A percentile compares a stretch with the other conserved stretches of the same genome.
These are phyloP conservation scores for Perodicticus potto DNA, from an alignment of 2,797 vertebrate genomes.

Conservation along the genomic window DNA sequence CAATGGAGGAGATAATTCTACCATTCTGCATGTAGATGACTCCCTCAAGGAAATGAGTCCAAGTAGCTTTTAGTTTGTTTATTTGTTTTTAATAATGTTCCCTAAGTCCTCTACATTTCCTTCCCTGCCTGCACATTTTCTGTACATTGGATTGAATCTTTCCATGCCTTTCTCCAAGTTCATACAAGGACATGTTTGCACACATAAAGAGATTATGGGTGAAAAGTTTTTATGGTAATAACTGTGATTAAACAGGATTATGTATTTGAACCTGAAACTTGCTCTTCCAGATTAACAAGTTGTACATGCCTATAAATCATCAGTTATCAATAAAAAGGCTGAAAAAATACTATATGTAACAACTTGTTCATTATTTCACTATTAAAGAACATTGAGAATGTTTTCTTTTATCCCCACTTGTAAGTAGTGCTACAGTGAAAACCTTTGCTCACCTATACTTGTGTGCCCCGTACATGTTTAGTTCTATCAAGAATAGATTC, in stretches of 20 bases:
- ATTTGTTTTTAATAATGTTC: not conserved
- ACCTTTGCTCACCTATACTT: not conserved
- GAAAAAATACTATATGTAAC: not conserved
- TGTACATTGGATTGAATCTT: not conserved
- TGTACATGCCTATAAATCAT: not conserved
- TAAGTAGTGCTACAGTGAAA: not conserved
- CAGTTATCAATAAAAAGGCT: not conserved
- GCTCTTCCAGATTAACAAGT: slow-evolving; percentile 16
- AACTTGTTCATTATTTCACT: slow-evolving; percentile 8
- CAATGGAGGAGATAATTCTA: not conserved
- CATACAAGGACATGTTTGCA: not conserved
- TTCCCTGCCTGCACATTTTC: not conserved
- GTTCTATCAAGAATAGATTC: not conserved
- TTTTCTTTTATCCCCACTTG: not conserved
- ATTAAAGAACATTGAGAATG: not conserved
- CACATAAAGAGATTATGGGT: not conserved
- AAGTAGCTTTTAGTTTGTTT: slow-evolving; percentile 22
- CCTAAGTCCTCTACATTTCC: not conserved
- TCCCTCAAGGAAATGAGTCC: not conserved
- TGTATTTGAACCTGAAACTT: not conserved
- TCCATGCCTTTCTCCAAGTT: not conserved
- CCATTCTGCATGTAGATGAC: not conserved
- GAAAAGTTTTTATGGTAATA: not conserved
- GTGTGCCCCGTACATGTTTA: not conserved
- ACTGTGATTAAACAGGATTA: not conserved